phyloP scores from a whole-genome alignment of 2,113 vertebrate species.

The Nipponia nippon region DNA sequence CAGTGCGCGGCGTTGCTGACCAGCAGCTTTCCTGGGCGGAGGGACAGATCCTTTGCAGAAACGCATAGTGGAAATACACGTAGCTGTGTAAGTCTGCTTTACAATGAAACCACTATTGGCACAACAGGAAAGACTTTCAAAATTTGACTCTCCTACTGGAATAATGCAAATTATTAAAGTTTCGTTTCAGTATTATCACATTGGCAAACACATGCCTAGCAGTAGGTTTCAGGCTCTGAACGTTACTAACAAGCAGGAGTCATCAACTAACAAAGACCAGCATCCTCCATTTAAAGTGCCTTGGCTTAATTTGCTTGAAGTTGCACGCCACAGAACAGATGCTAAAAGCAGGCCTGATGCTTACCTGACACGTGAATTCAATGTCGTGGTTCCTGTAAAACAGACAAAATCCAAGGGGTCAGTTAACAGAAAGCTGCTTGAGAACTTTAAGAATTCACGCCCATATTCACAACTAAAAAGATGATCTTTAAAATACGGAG shows the following conservation, averaged over 20 bases:
- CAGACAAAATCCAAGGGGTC: not conserved
- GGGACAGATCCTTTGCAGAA: not conserved
- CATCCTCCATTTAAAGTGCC: not conserved
- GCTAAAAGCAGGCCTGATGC: not conserved
- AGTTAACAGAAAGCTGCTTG: not conserved
- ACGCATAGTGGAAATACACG: fast-evolving
- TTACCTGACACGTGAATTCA: conserved; percentile 64
- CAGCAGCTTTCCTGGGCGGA: not conserved
- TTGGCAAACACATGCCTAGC: not conserved
- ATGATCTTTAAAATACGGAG: not conserved
- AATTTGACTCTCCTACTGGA: not conserved
- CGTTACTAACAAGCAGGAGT: not conserved
- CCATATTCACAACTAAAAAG: not conserved
- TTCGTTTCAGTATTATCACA: not conserved
- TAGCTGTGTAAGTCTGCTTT: not conserved
- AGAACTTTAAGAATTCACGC: not conserved
- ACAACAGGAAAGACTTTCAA: not conserved
- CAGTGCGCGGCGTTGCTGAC: fast-evolving
- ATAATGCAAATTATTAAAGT: not conserved
- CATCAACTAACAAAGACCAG: not conserved
- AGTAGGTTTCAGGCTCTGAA: not conserved
- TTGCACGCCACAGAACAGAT: not conserved
- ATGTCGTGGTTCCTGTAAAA: conserved; percentile 67
- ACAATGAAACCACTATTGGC: not conserved
- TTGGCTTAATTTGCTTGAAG: not conserved